Conservation (phyloP, 2,113 vertebrate genomes). For the Prunella fulvescens region DNA sequence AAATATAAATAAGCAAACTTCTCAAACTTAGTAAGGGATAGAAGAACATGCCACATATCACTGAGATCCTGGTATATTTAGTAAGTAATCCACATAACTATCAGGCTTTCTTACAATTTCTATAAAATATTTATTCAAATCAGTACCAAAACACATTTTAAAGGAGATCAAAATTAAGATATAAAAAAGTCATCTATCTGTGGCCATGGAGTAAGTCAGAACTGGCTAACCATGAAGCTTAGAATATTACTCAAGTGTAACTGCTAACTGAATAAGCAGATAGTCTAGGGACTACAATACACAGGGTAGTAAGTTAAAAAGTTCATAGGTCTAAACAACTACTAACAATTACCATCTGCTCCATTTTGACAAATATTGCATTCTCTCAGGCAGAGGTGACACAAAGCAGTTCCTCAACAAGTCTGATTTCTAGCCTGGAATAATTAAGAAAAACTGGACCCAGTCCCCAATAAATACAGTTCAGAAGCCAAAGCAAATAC, state of each 20-base stretch:
- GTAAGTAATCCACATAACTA: background rate
- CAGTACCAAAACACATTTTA: background rate
- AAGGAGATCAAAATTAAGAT: background rate
- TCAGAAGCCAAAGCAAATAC: background rate
- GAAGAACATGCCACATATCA: background rate
- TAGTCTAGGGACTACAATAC: background rate
- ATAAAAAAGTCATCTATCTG: background rate
- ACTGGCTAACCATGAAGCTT: background rate
- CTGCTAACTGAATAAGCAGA: background rate
- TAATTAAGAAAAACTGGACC: background rate
- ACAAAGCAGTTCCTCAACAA: background rate
- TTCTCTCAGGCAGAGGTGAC: background rate
- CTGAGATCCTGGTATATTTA: background rate
- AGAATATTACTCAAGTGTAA: background rate
- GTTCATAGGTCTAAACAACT: background rate
- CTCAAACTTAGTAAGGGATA: background rate
- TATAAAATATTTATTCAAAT: background rate
- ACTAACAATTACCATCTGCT: background rate
- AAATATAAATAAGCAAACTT: background rate
- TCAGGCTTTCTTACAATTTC: slow-evolving; percentile 7
- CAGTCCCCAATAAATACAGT: background rate
- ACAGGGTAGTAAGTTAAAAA: background rate
- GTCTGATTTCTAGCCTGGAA: background rate
- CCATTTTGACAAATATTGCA: background rate
- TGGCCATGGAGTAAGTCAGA: background rate